Conservation (phyloP, 2,888 invertebrate species). For the Rotaria sp. region DNA sequence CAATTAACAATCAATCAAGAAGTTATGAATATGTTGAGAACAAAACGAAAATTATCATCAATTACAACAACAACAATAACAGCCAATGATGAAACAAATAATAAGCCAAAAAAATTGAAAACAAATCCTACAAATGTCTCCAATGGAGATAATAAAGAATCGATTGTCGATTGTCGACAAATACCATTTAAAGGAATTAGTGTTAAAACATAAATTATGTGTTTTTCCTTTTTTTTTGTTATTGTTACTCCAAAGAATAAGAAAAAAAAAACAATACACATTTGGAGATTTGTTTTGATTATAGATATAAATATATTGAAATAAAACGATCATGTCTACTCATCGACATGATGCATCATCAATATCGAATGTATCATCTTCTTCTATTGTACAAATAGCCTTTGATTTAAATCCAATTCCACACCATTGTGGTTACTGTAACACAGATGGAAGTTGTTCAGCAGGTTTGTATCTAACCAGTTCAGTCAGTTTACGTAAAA, state of each 20-base stretch:
- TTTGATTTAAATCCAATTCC: not conserved
- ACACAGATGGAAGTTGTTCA: constrained; percentile 33
- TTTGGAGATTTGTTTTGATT: constrained; percentile 15
- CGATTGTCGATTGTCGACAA: not conserved
- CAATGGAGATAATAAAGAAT: not conserved
- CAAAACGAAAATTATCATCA: not conserved
- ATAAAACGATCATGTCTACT: not conserved
- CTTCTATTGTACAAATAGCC: not conserved
- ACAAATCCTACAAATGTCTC: not conserved
- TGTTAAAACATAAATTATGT: not conserved
- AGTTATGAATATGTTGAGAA: not conserved
- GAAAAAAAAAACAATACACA: not conserved
- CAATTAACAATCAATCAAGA: not conserved
- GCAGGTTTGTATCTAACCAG: not conserved
- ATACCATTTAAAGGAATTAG: constrained; percentile 20
- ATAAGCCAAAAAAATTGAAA: not conserved
- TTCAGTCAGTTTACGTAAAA: not conserved
- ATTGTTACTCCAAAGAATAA: not conserved
- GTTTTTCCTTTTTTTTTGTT: not conserved
- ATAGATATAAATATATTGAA: not conserved
- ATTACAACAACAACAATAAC: not conserved
- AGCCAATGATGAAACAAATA: not conserved
- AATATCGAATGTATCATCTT: not conserved
- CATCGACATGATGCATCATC: not conserved
- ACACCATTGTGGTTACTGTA: constrained; percentile 39